Conservation (phyloP, 2,888 invertebrate genomes). For the Dichetophora obliterata region DNA sequence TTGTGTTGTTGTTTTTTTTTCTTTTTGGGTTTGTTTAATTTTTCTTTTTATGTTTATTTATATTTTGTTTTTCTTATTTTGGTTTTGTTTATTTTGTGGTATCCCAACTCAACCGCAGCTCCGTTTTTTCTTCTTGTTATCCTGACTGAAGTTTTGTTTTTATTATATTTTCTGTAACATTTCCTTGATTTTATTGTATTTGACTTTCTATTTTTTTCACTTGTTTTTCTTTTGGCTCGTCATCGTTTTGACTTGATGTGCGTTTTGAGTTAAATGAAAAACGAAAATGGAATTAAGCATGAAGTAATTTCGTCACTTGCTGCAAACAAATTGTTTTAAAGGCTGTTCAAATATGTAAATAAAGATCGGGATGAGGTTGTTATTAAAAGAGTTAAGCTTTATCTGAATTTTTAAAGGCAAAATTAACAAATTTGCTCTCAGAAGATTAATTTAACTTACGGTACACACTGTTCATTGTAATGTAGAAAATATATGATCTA, state of each 20-base stretch:
- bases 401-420: too few species aligned
- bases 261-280: neutral
- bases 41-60: constrained; percentile 12
- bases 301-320: too few species aligned
- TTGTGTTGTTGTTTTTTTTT: constrained; percentile 4
- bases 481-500: too few species aligned
- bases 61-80: neutral
- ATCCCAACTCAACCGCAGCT: neutral
- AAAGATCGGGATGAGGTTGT: too few species aligned
- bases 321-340: too few species aligned
- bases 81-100: constrained; percentile 10
- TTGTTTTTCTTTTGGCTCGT: constrained; percentile 8
- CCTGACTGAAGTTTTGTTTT: constrained; percentile 9
- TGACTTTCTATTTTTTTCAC: constrained; percentile 13
- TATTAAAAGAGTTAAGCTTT: too few species aligned
- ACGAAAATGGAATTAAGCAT: too few species aligned
- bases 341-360: too few species aligned
- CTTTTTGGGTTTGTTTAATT: constrained; percentile 3
- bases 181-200: constrained; percentile 6
- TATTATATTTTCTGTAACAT: neutral
- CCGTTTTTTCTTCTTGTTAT: neutral
- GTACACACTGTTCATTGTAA: too few species aligned
- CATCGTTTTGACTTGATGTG: neutral
- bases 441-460: too few species aligned
- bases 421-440: too few species aligned